Base-by-base conservation (phyloP, 92 coral and sea anemone species). In the Zoanthus solanderi region DNA sequence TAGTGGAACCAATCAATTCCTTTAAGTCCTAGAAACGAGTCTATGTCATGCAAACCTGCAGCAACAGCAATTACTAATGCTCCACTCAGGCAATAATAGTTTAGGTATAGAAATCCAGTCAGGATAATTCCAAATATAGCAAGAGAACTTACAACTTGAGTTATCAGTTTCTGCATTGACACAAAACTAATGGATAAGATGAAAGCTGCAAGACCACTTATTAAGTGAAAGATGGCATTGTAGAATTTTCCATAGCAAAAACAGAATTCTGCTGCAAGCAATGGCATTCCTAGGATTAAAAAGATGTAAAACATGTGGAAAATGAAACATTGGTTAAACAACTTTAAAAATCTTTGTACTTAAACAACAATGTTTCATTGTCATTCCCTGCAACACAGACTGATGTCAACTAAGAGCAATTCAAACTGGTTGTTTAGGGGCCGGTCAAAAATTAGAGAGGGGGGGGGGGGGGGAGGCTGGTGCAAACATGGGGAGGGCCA, bases 1-100 rank as follows among this genome's bases (percentile, higher is more conserved):
- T 95, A 97, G 81, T 97, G 99, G 82, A 97, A 97, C 93, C 95
- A 88, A 92, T 97, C 97, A 5, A 97, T 93, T 78, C 99, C 99
- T 23, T 93, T 90, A 30, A 96, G 86, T 42, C 99, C 98, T 66
- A 92, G 72, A 67, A 95, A 53, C 32, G 79, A 83, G 74, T 92
- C 88, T n/a, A 85, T 44, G 30, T 79, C 57, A 13, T 91, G 83
- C 76, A 95, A 83, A 32, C 88, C 90, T 73, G 97, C 94, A 60
- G 99, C 94, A 18, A 94, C 48, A 29, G 94, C 94, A 84, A 92
- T 93, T 46, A 94, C 90, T 23, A 92, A 42, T 44, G 92, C 93
- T 13, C 99, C 99, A 78, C 75, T 88, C 54, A 90, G 84, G 1
- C 92, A 98, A 76, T 68, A 92, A 31, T 89, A 61, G 86, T 97